Evolutionary conservation across 2,888 invertebrate species (phyloP), one percentile per base, ranked within the genome.

Genomic region (Diabrotica balteata): DNA sequence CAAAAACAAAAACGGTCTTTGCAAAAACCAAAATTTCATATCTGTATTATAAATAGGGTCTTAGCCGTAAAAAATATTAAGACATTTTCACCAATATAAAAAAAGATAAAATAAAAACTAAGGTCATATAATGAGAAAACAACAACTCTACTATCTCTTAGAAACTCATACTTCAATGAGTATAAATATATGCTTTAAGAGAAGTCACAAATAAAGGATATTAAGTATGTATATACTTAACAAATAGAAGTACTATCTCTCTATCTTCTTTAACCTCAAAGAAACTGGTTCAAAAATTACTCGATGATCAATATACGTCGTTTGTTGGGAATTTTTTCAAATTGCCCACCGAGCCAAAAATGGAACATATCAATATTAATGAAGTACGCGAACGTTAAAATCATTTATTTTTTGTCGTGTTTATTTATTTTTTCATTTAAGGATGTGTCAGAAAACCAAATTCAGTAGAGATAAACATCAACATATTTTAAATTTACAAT

Each of bases 321-420:
- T 52, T 22, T 9, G 52, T 52, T 52, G 6, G 52, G 52, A 52
- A 52, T 52, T 52, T 52, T 47, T 52, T 52, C 8, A 52, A 52
- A 11, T 52, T 52, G 22, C 22, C 52, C 22, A 9, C 8, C 32
- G 52, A 22, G 17, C 52, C 22, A 17, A 52, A 52, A 52, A 52
- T 11, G 52, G 22, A 52, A 52, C 52, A 52, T 52, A 52, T 52
- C 22, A 52, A 52, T 52, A 47, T 47, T 47, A 47, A 47, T 47
- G 47, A 47, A 47, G 47, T 47, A 8, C 9, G 10, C 47, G 9
- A 10, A 47, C 47, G 47, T 47, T 47, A 10, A 8, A 47, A 47
- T 47, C 47, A 47, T 47, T 47, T 47, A 47, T 47, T 47, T 47
- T 47, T 47, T 47, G 47, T 47, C 8, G 10, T 47, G 47, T 47